Conservation (phyloP, 2,888 invertebrate genomes). For the Plusia festucae region DNA sequence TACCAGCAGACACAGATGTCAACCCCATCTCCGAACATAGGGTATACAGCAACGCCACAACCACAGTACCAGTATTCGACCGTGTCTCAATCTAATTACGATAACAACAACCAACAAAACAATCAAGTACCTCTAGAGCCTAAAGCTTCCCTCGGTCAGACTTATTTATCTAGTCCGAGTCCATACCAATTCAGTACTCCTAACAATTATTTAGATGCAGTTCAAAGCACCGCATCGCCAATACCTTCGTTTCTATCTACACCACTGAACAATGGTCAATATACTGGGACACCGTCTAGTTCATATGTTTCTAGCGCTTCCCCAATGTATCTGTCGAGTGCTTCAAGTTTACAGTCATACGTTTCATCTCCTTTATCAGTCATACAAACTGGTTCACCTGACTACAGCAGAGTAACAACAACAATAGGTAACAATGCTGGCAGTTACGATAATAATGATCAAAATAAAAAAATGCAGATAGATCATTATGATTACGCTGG, state of each 20-base stretch:
- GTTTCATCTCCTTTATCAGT: constrained; percentile 80
- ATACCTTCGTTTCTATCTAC: constrained; percentile 79
- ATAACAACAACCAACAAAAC: constrained; percentile 71
- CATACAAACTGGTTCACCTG: constrained; percentile 76
- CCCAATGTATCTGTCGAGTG: constrained; percentile 81
- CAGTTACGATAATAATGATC: constrained; percentile 72
- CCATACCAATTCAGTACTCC: constrained; percentile 74
- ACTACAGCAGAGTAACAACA: constrained; percentile 75
- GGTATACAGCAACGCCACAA: constrained; percentile 83
- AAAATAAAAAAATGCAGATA: constrained; percentile 78
- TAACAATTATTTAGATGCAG: constrained; percentile 72
- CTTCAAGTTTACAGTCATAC: constrained; percentile 77
- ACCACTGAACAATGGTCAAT: constrained; percentile 75
- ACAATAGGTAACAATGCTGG: constrained; percentile 71
- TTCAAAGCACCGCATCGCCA: constrained; percentile 80
- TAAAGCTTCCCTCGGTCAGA: constrained; percentile 71
- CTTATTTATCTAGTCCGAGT: constrained; percentile 72
- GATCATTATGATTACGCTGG: constrained; percentile 85
- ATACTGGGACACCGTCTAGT: constrained; percentile 76
- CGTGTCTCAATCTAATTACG: constrained; percentile 71
- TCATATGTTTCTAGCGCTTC: constrained; percentile 82
- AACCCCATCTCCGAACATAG: constrained; percentile 76
- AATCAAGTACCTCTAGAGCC: constrained; percentile 75
- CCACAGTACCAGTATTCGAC: constrained; percentile 83
- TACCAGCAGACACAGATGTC: constrained; percentile 76